A percentile compares a stretch with the other conserved stretches of the same genome.
phyloP scores from a whole-genome alignment of 2,797 vertebrate species.

The Micromesistius poutassou region DNA sequence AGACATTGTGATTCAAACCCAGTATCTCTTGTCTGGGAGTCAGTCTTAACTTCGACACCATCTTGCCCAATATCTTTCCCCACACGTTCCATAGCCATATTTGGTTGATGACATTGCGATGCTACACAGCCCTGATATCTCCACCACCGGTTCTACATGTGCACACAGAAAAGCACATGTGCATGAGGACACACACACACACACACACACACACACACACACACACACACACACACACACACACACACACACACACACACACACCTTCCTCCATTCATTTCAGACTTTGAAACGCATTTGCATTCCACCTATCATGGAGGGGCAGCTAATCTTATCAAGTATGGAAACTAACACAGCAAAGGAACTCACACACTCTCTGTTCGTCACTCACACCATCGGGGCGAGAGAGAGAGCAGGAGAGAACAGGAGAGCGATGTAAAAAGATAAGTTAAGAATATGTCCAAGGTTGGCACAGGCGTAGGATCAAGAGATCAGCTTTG shows the following conservation, averaged over 20 bases:
- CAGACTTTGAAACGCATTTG: too few relatives aligned
- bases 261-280: too few relatives aligned
- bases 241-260: neutral
- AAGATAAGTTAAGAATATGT: slow-evolving; percentile 21
- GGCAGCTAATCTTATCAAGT: slow-evolving; percentile 23
- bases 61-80: neutral
- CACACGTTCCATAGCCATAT: neutral
- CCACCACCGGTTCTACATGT: neutral
- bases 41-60: neutral
- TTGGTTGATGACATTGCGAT: neutral
- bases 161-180: neutral
- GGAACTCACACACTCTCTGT: slow-evolving; percentile 5
- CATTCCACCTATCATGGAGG: neutral
- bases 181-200: neutral
- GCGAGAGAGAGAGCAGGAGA: slow-evolving; percentile 19
- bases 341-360: slow-evolving; percentile 9
- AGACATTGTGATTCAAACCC: too few relatives aligned
- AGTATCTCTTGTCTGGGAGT: too few relatives aligned
- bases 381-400: slow-evolving; percentile 36
- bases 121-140: neutral
- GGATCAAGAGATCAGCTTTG: slow-evolving; percentile 29
- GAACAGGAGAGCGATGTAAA: slow-evolving; percentile 3
- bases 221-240: too few relatives aligned
- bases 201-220: too few relatives aligned
- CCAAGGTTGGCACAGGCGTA: neutral